Evolutionary conservation across 1,140 invertebrate species (phyloP).

Genomic region (Temnothorax longispinosus): DNA sequence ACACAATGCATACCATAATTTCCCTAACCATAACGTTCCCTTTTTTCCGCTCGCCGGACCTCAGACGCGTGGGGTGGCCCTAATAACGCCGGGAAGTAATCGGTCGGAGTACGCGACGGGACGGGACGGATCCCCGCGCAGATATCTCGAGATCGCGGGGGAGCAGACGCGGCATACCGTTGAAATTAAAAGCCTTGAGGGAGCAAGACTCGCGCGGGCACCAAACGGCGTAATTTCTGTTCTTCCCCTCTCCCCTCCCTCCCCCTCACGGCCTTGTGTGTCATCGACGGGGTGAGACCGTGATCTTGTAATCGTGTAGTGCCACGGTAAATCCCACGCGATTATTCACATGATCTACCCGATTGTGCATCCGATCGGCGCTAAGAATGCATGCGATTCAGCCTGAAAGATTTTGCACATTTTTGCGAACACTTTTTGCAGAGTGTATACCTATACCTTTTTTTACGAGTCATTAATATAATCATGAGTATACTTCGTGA

Average conservation of each 20-base stretch:
- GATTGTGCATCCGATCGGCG: constrained; percentile 15
- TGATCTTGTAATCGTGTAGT: constrained; percentile 71
- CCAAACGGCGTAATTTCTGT: constrained; percentile 74
- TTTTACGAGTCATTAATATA: neutral
- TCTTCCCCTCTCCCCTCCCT: constrained; percentile 24
- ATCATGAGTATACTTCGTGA: neutral
- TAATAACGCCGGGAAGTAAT: constrained; percentile 43
- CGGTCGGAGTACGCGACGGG: constrained; percentile 21
- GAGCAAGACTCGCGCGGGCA: constrained; percentile 63
- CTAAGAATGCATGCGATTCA: constrained; percentile 19
- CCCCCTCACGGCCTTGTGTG: constrained; percentile 24
- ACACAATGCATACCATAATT: constrained; percentile 38
- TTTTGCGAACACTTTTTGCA: neutral
- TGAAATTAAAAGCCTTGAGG: constrained; percentile 82
- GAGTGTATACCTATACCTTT: no score
- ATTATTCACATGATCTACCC: constrained; percentile 77
- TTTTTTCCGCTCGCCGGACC: constrained; percentile 28
- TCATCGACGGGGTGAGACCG: constrained; percentile 60
- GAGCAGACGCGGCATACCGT: constrained; percentile 72
- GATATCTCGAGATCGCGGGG: constrained; percentile 46
- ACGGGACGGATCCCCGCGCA: neutral
- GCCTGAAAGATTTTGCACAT: neutral
- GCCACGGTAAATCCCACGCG: constrained; percentile 77
- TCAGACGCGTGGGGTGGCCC: constrained; percentile 11
- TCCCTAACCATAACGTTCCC: constrained; percentile 54